phyloP scores from a whole-genome alignment of 2,797 vertebrate species.

The Darevskia mixta region DNA sequence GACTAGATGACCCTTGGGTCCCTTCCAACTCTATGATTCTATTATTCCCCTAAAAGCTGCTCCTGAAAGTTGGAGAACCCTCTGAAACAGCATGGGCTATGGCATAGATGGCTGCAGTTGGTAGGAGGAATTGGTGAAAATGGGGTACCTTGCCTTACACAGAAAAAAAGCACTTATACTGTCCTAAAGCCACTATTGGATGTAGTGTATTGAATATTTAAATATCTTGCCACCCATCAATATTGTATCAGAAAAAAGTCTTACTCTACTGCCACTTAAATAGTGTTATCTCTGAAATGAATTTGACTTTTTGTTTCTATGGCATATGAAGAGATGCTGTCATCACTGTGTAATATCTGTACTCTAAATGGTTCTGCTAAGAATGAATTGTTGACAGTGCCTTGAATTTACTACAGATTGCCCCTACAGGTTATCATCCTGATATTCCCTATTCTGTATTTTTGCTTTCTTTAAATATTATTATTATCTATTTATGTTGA shows the following conservation, averaged over 20 bases:
- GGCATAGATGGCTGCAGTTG: no score
- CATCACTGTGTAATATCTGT: conserved; percentile 1
- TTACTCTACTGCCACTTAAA: conserved; percentile 14
- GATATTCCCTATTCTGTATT: conserved; percentile 13
- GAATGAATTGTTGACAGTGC: conserved; percentile 50
- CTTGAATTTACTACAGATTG: conserved; percentile 40
- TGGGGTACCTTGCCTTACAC: no score
- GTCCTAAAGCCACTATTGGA: no score
- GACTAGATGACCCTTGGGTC: no score
- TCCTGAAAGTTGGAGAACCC: no score
- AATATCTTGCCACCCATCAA: neutral
- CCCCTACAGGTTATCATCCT: conserved; percentile 36
- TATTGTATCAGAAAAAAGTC: neutral
- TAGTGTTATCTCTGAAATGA: conserved; percentile 27
- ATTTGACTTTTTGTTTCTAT: neutral
- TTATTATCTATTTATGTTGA: conserved; percentile 58
- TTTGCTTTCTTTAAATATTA: conserved; percentile 1
- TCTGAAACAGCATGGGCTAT: no score
- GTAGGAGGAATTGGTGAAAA: no score
- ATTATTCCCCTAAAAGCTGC: no score
- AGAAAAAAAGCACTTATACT: no score
- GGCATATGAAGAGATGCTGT: conserved; percentile 44
- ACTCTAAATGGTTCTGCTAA: conserved; percentile 43
- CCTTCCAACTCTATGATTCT: no score
- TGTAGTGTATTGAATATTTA: neutral